Conservation (phyloP, 2,113 vertebrate genomes). For the Protobothrops mucrosquamatus region DNA sequence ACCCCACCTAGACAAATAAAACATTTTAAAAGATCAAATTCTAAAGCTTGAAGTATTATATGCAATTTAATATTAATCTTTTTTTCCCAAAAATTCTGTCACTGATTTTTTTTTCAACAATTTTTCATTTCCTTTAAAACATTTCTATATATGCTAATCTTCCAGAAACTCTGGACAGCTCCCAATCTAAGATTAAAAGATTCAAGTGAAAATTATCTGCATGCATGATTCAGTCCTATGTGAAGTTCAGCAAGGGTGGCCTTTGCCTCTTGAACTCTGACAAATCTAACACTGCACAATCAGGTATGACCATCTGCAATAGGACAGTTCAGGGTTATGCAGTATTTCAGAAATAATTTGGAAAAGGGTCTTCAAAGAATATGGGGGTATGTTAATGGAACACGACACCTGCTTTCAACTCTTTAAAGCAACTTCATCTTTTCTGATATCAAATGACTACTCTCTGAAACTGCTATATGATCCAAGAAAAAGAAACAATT, state of each 20-base stretch:
- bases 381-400: not conserved
- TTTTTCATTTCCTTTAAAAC: not conserved
- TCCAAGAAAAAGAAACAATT: not conserved
- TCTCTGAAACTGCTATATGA: not conserved
- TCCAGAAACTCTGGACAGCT: too few relatives aligned
- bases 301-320: not conserved
- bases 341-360: not conserved
- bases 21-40: slow-evolving; percentile 17
- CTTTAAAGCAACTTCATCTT: not conserved
- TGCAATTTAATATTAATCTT: slow-evolving; percentile 28
- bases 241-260: not conserved
- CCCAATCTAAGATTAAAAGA: not conserved
- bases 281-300: not conserved
- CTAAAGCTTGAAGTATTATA: slow-evolving; percentile 18
- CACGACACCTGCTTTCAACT: not conserved
- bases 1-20: slow-evolving; percentile 84
- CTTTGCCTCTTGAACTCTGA: not conserved
- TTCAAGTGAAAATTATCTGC: not conserved
- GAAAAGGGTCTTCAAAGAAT: not conserved
- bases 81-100: not conserved
- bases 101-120: not conserved
- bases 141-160: too few relatives aligned
- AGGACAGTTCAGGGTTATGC: not conserved
- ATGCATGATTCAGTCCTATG: not conserved
- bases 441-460: not conserved